Percentiles rank a stretch among this genome's conserved stretches.
These are phyloP conservation scores for Chorisops tibialis DNA, from an alignment of 2,888 invertebrate genomes.

Conservation along the genomic window DNA sequence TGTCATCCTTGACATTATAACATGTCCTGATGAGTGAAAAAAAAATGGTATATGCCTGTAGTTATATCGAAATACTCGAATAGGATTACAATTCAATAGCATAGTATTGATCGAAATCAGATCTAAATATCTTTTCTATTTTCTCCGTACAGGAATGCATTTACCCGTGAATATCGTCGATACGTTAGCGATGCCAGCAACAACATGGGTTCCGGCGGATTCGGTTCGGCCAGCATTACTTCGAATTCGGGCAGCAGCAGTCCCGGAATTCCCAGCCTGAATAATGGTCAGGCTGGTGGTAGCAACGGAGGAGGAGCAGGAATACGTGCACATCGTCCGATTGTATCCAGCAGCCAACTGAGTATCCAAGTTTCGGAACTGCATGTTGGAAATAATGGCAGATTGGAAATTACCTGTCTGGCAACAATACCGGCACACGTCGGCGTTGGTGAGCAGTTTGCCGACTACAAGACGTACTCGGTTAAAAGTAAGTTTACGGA, in stretches of 20 bases:
- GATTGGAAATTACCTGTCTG: slow-evolving; percentile 69
- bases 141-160: slow-evolving; percentile 42
- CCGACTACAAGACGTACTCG: slow-evolving; percentile 69
- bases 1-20: no score
- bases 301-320: slow-evolving; percentile 37
- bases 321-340: slow-evolving; percentile 43
- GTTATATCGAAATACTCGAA: no score
- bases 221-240: background rate
- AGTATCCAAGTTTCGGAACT: slow-evolving; percentile 71
- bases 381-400: slow-evolving; percentile 66
- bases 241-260: slow-evolving; percentile 4
- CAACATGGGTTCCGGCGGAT: background rate
- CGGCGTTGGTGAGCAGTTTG: slow-evolving; percentile 67
- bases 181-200: slow-evolving; percentile 31
- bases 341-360: slow-evolving; percentile 63
- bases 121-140: no score
- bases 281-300: slow-evolving; percentile 41
- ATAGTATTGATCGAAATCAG: slow-evolving; percentile 3
- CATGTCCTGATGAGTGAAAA: no score
- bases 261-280: background rate
- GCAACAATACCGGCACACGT: slow-evolving; percentile 76
- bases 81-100: no score
- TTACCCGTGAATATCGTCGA: slow-evolving; percentile 49
- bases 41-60: no score
- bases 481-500: slow-evolving; percentile 72